Evolutionary conservation across 1,140 invertebrate species (phyloP).

Genomic region (Neomicropteryx cornuta): DNA sequence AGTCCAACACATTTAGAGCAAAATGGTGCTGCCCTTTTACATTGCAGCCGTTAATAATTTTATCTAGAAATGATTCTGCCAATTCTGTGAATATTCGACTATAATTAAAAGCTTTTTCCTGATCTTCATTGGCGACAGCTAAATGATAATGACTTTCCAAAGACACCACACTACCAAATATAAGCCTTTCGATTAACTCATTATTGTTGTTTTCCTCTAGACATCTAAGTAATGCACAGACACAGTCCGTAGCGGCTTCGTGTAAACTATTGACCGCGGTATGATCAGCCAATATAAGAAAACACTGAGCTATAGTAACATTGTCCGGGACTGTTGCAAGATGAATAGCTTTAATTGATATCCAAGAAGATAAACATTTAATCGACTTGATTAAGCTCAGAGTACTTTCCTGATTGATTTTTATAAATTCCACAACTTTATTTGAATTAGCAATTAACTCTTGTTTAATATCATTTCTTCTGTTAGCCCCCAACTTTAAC

Average conservation of each 20-base stretch:
- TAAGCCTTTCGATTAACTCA: constrained; percentile 54
- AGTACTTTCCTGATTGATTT: constrained; percentile 47
- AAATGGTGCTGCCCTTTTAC: constrained; percentile 54
- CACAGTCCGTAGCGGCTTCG: constrained; percentile 82
- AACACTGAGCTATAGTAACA: constrained; percentile 54
- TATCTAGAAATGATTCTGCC: constrained; percentile 80
- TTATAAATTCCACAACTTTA: constrained; percentile 63
- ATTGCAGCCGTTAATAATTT: constrained; percentile 54
- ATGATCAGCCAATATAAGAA: constrained; percentile 53
- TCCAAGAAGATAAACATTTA: constrained; percentile 72
- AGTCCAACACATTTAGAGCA: constrained; percentile 76
- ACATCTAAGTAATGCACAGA: constrained; percentile 74
- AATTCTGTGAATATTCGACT: constrained; percentile 92
- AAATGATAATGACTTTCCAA: constrained; percentile 83
- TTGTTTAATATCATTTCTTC: constrained; percentile 69
- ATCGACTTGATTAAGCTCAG: constrained; percentile 48
- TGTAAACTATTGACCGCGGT: constrained; percentile 62
- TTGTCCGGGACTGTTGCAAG: constrained; percentile 54
- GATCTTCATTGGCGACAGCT: constrained; percentile 86
- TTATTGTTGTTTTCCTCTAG: constrained; percentile 63
- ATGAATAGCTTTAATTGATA: constrained; percentile 58
- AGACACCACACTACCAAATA: constrained; percentile 72
- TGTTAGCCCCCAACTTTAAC: constrained; percentile 80
- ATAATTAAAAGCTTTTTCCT: constrained; percentile 84
- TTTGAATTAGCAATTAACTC: constrained; percentile 60